Base-by-base conservation (phyloP, 2,797 vertebrate genomes). In the Onychomys leucogaster region DNA sequence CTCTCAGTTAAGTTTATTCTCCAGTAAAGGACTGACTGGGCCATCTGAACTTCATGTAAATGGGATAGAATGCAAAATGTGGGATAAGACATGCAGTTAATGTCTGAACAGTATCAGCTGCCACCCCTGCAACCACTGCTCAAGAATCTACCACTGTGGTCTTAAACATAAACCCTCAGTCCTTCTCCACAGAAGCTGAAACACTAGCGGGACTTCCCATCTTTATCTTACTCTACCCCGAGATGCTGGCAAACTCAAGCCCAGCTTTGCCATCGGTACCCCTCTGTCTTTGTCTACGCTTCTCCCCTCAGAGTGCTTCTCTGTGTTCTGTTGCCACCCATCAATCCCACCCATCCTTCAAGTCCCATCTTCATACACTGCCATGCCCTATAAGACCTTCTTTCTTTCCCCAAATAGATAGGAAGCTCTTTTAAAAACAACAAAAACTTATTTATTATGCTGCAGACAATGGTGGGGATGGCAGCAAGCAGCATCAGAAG, bases 1-100 rank as follows among this genome's bases (percentile, higher is more conserved):
- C 29, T 96, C 59, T 67, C 80, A 87, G 34, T 75, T 77, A 91
- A 85, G 19, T 63, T 93, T 91, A 17, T 82, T 83, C 11, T 87
- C 76, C 73, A 94, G 52, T 52, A 75, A 91, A 93, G 6, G 32
- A 16, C 13, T 69, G 32, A 16, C 13, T 69, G 49, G n/a, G 21
- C 2, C 19, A 69, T 27, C 43, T 88, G 57, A 83, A 69, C 32
- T 84, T 75, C 55, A 6, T 87, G 37, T 87, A 69, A 90, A 92
- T 29, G 32, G 73, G 69, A 63, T 75, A 16, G n/a, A 73, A 82
- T 55, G 49, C 11, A 52, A 91, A 82, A 16, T n/a, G 14, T 17
- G 65, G 67, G 37, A 27, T 49, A 52, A 46, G 27, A 11, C 12
- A 27, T 5, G 34, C 0, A 69, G 43, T 29, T 57, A 61, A 43